Evolutionary conservation across 2,113 vertebrate genomes (phyloP).

Genomic region (Mugil cephalus): DNA sequence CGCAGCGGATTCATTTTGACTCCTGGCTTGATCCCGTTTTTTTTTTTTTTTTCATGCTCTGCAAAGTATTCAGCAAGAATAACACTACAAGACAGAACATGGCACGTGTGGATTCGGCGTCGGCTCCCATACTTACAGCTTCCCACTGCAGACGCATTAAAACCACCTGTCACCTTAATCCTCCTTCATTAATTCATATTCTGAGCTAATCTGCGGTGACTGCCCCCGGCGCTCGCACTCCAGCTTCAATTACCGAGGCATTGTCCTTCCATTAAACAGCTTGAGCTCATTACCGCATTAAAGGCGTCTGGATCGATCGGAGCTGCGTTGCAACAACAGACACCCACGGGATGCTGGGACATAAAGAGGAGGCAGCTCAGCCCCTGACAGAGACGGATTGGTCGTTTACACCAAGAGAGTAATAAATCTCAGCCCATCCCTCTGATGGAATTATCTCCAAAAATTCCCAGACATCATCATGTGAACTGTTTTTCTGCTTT

Average conservation of each 20-base stretch:
- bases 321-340: constrained; percentile 12
- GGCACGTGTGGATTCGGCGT: constrained; percentile 54
- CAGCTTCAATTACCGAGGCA: constrained; percentile 35
- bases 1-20: constrained; percentile 27
- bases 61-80: constrained; percentile 55
- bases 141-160: constrained; percentile 40
- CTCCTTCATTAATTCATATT: constrained; percentile 60
- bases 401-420: constrained; percentile 29
- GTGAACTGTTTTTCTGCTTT: background rate
- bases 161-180: constrained; percentile 62
- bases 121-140: constrained; percentile 39
- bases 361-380: constrained; percentile 9
- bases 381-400: constrained; percentile 41
- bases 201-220: constrained; percentile 51
- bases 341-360: constrained; percentile 26
- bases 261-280: constrained; percentile 49
- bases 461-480: constrained; percentile 25
- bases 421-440: constrained; percentile 47
- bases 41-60: constrained; percentile 13
- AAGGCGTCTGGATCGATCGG: constrained; percentile 43
- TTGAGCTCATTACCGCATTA: constrained; percentile 34
- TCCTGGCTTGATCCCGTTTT: constrained; percentile 27
- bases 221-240: constrained; percentile 35
- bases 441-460: constrained; percentile 29
- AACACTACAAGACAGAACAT: constrained; percentile 61